Evolutionary conservation across 2,113 vertebrate genomes (phyloP), one percentile per base, ranked within the genome.

Genomic region (Gasterosteus aculeatus): DNA sequence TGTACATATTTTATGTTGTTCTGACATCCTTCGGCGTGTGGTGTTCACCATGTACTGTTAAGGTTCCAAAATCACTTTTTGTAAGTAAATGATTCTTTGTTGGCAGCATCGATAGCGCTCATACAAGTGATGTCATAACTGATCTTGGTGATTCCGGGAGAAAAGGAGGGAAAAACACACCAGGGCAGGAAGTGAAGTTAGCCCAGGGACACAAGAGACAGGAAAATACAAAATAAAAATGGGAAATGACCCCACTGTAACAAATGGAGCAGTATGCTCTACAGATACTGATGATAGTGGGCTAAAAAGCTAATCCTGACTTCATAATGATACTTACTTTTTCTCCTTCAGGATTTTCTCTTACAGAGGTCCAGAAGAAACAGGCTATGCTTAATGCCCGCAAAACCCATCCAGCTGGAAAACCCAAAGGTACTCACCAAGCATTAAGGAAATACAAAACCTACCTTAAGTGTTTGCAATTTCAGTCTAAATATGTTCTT

Each of bases 321-420:
- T 49, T 35, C 14, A n/a, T 31, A 38, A 4, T 35, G 15, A 46
- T 19, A 33, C 79, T 71, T 62, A 68, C 47, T 46, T 4, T 59
- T 53, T 46, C 49, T 54, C 31, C 72, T 66, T 22, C 83, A 99
- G 97, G 97, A 38, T 99, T 99, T 80, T 95, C 95, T 60, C 96
- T 98, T 82, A 98, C 97, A 0, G 96, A 99, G 70, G 90, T 96
- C 77, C 97, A 99, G 86, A 97, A 96, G 89, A 98, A 96, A 85
- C 97, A 98, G 90, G 97, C 97, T 38, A 98, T 98, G 96, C 82
- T 96, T 82, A 98, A 97, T 2, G 97, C 96, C 79, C 95, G 93
- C 89, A 98, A 96, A 91, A 95, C 94, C 83, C 96, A 95, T 73
- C 94, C 93, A 2, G 81, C 91, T 11, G 95, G 95, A 76, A 99